phyloP scores from a whole-genome alignment of 2,888 invertebrate genomes.

The Neoascia interrupta region DNA sequence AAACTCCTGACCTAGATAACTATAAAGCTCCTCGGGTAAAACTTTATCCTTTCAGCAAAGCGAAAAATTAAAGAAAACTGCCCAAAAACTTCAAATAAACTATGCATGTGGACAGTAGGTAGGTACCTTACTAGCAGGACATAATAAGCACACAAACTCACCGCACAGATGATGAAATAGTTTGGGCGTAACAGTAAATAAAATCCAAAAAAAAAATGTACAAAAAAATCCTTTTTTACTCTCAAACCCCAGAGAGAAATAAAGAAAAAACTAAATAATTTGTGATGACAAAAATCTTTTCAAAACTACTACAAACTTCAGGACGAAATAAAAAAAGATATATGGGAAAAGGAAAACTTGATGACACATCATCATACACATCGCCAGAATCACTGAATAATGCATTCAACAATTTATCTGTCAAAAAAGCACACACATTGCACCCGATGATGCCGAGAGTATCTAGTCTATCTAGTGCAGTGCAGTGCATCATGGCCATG shows the following conservation, averaged over 20 bases:
- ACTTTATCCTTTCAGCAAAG: constrained; percentile 37
- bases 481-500: constrained; percentile 22
- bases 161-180: not conserved
- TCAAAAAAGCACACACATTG: constrained; percentile 17
- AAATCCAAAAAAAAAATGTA: constrained; percentile 15
- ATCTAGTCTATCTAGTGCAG: constrained; percentile 16
- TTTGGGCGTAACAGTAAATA: constrained; percentile 17
- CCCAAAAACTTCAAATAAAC: constrained; percentile 13
- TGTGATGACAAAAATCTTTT: constrained; percentile 57
- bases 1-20: constrained; percentile 47
- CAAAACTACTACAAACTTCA: constrained; percentile 11
- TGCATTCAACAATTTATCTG: constrained; percentile 63
- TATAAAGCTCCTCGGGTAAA: constrained; percentile 10
- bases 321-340: too few relatives aligned
- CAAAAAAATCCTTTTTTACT: constrained; percentile 26
- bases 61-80: not conserved
- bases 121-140: not conserved
- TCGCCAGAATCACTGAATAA: constrained; percentile 47
- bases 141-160: not conserved
- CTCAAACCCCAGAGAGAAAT: constrained; percentile 1
- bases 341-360: constrained; percentile 3
- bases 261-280: constrained; percentile 50
- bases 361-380: constrained; percentile 35
- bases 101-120: constrained; percentile 9
- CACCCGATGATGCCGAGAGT: not conserved